Conservation (phyloP, 1,140 invertebrate genomes). For the Pogonognathellus flavescens region DNA sequence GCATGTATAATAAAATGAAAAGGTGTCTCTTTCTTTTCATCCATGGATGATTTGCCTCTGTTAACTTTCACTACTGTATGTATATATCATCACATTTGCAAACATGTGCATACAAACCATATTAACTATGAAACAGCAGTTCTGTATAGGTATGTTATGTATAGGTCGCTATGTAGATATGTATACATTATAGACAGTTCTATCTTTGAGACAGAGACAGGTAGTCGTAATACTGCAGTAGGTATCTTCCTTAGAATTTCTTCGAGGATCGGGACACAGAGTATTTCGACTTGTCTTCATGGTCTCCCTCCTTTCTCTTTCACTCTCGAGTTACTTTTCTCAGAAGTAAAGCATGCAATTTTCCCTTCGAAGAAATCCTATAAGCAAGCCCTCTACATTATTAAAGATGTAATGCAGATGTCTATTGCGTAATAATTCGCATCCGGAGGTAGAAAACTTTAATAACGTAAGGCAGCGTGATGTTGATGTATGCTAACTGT, state of each 20-base stretch:
- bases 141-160: no score
- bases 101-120: no score
- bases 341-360: neutral
- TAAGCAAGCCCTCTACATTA: neutral
- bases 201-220: neutral
- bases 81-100: neutral
- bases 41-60: slow-evolving; percentile 29
- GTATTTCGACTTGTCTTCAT: no score
- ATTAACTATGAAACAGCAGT: no score
- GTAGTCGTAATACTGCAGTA: no score
- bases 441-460: slow-evolving; percentile 31
- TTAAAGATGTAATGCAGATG: slow-evolving; percentile 33
- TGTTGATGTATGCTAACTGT: slow-evolving; percentile 2
- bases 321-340: no score
- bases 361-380: slow-evolving; percentile 5
- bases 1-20: slow-evolving; percentile 37
- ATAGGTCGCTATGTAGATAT: neutral
- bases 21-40: slow-evolving; percentile 36
- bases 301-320: no score
- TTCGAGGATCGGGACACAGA: no score
- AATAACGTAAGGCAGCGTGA: slow-evolving; percentile 16
- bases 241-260: no score
- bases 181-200: neutral
- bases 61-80: slow-evolving; percentile 2
- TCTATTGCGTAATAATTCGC: slow-evolving; percentile 30